Evolutionary conservation across 2,113 vertebrate genomes (phyloP).

Genomic region (Bucco capensis): DNA sequence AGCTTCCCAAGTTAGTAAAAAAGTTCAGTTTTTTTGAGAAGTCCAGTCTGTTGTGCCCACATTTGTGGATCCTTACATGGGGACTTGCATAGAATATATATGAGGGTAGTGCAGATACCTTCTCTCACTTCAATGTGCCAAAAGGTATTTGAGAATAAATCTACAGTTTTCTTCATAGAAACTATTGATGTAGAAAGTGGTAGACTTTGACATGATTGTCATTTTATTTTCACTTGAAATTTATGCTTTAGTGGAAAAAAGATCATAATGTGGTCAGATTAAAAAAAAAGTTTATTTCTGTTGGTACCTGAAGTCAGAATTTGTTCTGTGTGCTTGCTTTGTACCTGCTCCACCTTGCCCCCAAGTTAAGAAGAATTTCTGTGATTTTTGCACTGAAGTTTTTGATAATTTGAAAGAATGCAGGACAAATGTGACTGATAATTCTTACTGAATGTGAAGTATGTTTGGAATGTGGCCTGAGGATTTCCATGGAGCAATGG

Average conservation of each 20-base stretch:
- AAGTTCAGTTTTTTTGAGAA: neutral
- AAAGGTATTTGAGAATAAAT: neutral
- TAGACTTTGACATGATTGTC: neutral
- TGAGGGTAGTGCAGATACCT: neutral
- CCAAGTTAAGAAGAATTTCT: neutral
- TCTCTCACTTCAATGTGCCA: neutral
- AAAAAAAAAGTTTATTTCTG: neutral
- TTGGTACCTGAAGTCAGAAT: neutral
- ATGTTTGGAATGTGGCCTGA: conserved; percentile 45
- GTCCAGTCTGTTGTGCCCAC: neutral
- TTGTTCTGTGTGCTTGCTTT: neutral
- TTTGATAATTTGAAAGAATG: neutral
- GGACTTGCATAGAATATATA: neutral
- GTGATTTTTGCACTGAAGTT: neutral
- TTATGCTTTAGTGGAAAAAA: neutral
- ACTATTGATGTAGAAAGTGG: neutral
- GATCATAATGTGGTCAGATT: neutral
- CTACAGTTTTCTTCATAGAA: neutral
- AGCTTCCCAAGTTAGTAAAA: neutral
- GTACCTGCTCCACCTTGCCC: neutral
- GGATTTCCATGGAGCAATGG: neutral
- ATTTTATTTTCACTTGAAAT: neutral
- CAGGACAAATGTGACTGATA: neutral
- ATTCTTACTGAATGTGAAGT: conserved; percentile 9
- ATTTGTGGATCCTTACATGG: neutral